Conservation (phyloP, 2,888 invertebrate genomes). For the Saturnia pavonia region DNA sequence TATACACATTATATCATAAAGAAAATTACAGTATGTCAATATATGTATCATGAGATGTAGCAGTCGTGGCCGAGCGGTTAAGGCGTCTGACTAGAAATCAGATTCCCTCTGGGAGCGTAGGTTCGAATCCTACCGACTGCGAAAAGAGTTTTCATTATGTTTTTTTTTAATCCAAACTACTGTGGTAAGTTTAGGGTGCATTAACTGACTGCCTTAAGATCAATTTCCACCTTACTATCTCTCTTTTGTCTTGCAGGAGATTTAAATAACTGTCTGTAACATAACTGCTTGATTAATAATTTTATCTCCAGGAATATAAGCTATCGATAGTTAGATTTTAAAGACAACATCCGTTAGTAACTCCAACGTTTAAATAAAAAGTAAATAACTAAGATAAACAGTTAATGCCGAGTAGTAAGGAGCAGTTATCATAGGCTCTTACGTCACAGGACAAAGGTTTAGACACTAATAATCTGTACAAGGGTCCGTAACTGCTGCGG, state of each 20-base stretch:
- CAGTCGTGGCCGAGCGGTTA: conserved; percentile 94
- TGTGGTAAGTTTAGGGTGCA: no score
- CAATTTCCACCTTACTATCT: no score
- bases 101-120: conserved; percentile 95
- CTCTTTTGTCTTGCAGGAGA: no score
- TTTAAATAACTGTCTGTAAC: no score
- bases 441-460: conserved; percentile 15
- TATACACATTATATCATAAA: neutral
- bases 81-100: conserved; percentile 95
- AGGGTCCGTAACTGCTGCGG: conserved; percentile 21
- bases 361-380: neutral
- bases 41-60: conserved; percentile 35
- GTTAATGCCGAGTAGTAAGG: neutral
- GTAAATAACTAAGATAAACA: conserved; percentile 9
- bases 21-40: neutral
- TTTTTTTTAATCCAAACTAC: no score
- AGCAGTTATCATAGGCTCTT: conserved; percentile 5
- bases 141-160: no score
- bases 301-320: neutral
- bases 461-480: conserved; percentile 22
- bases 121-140: conserved; percentile 95
- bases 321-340: neutral
- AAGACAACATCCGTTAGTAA: neutral
- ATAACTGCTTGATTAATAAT: neutral
- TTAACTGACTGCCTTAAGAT: no score